phyloP scores from a whole-genome alignment of 2,888 invertebrate genomes.

The Agrilus biguttatus region DNA sequence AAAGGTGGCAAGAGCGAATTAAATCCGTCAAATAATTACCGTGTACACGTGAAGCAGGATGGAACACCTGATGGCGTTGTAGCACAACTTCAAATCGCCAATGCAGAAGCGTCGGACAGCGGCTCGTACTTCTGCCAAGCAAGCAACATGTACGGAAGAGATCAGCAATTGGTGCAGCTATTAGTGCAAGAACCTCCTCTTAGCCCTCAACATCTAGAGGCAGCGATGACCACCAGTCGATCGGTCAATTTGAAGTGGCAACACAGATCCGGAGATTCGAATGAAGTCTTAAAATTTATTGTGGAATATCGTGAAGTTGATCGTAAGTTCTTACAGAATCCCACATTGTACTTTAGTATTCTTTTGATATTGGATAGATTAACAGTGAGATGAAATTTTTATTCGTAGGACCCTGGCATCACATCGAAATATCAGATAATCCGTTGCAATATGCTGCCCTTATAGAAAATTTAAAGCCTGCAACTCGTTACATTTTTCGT shows the following conservation, averaged over 20 bases:
- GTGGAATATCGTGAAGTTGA: conserved; percentile 52
- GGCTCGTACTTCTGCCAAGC: conserved; percentile 69
- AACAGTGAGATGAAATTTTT: no score
- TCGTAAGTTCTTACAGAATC: conserved; percentile 30
- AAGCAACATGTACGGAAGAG: conserved; percentile 56
- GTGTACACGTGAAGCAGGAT: conserved; percentile 45
- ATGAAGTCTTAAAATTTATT: conserved; percentile 54
- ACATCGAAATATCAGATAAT: conserved; percentile 48
- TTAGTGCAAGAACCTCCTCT: conserved; percentile 64
- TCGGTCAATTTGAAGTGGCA: conserved; percentile 66
- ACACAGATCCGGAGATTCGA: conserved; percentile 50
- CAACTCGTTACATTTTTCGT: conserved; percentile 53
- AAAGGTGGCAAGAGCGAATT: conserved; percentile 53
- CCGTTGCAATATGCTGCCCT: conserved; percentile 46
- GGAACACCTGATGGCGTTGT: conserved; percentile 54
- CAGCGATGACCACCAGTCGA: conserved; percentile 55
- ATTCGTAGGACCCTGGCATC: conserved; percentile 43
- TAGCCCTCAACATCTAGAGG: conserved; percentile 50
- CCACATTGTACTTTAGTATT: no score
- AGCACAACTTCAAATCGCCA: conserved; percentile 55
- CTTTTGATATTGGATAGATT: no score
- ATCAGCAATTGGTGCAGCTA: conserved; percentile 57
- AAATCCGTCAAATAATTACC: conserved; percentile 57
- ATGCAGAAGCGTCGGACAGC: conserved; percentile 54
- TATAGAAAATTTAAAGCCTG: conserved; percentile 55